Base-by-base conservation (phyloP, 1,140 invertebrate genomes). In the Samia ricini region DNA sequence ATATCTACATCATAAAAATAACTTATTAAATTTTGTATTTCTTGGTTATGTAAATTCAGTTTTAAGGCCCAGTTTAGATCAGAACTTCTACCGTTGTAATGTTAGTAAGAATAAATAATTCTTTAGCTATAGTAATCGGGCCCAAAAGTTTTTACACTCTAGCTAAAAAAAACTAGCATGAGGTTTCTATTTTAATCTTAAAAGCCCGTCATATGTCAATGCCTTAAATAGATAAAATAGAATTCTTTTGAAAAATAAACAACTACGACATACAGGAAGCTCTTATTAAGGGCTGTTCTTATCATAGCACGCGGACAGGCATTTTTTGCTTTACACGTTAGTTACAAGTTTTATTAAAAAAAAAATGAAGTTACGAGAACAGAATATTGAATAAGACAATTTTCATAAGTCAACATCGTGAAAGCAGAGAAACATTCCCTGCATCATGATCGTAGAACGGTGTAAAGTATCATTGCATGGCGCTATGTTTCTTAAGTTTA, bases 221-320 rank as follows among this genome's bases (percentile, higher is more conserved):
- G 67, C 56, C 72, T 75, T 77, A 80, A 74, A 72, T 63, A 79
- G 76, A 83, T 81, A 85, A 79, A 76, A 72, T 59, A 68, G 69
- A 71, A 67, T 76, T 77, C 71, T 76, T 77, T 74, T 66, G 66
- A 74, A n/a, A n/a, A n/a, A n/a, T n/a, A n/a, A 73, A 68, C 58
- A 66, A 50, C 63, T 22, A 60, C 74, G 68, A 74, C 66, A 68
- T 69, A 69, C 60, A 78, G 68, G 74, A 76, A 83, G 77, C 72
- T 71, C 76, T 77, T 79, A n/a, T n/a, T n/a, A 75, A 56, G 52
- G 59, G 64, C 60, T 42, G 64, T 74, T 64, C 24, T 79, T 81
- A 83, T 86, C 80, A 70, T 61, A 65, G 68, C 74, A 72, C 63
- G 61, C 66, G 68, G 60, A 69, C 65, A 66, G 73, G 55, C 56